Conservation (phyloP, 2,797 vertebrate species). For the Eleutherodactylus coqui region DNA sequence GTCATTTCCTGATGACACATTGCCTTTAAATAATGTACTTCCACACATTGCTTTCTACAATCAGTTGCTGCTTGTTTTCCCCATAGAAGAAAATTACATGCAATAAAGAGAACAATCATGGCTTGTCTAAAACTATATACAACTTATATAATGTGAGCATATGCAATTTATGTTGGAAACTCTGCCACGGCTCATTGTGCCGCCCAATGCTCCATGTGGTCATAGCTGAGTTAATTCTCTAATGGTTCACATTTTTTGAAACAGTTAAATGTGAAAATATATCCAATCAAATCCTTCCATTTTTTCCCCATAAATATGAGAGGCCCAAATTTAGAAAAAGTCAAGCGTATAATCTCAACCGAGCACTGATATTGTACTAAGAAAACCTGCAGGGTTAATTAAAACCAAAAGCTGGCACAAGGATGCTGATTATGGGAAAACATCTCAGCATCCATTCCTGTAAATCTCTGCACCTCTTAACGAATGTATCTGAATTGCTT, state of each 20-base stretch:
- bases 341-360: neutral
- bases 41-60: neutral
- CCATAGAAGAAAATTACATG: neutral
- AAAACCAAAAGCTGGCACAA: conserved; percentile 53
- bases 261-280: neutral
- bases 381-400: conserved; percentile 59
- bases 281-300: neutral
- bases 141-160: neutral
- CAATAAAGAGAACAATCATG: neutral
- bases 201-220: neutral
- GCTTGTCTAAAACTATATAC: neutral
- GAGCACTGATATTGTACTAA: neutral
- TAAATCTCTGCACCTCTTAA: conserved; percentile 61
- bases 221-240: neutral
- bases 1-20: too few relatives aligned
- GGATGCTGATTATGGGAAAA: conserved; percentile 60
- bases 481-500: conserved; percentile 55
- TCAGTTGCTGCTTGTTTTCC: neutral
- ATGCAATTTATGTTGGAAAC: neutral
- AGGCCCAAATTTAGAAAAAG: neutral
- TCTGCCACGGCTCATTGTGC: neutral
- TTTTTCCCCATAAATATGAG: neutral
- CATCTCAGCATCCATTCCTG: conserved; percentile 58
- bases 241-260: neutral
- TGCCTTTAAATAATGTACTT: neutral